These are phyloP conservation scores for Mythimna lalbum DNA, from an alignment of 2,888 invertebrate genomes.

Conservation along the genomic window DNA sequence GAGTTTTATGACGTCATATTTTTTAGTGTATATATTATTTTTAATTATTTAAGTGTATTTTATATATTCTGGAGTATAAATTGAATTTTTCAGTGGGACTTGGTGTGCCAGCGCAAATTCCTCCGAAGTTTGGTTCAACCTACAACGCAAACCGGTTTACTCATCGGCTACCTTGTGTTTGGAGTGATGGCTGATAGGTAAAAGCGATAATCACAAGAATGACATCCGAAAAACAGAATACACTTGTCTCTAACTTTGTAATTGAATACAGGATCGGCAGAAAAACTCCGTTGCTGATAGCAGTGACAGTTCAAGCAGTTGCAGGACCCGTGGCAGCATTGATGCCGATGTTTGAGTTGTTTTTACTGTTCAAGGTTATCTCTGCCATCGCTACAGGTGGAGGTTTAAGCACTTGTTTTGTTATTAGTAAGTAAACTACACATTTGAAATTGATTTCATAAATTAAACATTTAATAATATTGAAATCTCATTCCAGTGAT, in stretches of 20 bases:
- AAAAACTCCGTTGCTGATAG: slow-evolving; percentile 8
- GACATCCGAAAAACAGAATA: neutral
- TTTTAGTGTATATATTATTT: no score
- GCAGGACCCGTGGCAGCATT: neutral
- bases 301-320: neutral
- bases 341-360: slow-evolving; percentile 3
- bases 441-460: neutral
- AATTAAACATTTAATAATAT: neutral
- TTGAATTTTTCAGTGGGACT: slow-evolving; percentile 1
- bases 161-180: neutral
- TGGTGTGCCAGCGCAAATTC: neutral
- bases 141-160: neutral
- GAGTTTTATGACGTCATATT: no score
- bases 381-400: neutral
- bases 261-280: slow-evolving; percentile 3
- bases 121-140: slow-evolving; percentile 3
- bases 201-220: neutral
- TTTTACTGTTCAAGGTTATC: neutral
- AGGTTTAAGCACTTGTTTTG: neutral
- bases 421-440: neutral
- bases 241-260: neutral
- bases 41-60: no score
- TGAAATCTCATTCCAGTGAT: neutral
- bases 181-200: neutral
- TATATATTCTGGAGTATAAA: neutral